Conservation (phyloP, 2,797 vertebrate genomes). For the Smutsia temminckii region DNA sequence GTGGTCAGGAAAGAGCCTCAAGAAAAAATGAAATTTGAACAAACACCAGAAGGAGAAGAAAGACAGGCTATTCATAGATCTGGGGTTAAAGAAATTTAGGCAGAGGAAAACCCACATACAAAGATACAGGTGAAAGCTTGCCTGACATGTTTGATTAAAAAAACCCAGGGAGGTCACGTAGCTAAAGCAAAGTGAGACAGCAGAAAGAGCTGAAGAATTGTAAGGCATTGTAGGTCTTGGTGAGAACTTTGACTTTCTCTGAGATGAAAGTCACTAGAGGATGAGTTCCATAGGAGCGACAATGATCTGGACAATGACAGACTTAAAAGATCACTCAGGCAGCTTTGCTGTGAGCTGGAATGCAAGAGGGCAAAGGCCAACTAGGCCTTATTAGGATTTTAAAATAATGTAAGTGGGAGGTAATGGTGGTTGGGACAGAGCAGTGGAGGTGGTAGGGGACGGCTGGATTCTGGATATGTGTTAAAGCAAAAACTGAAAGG, state of each 20-base stretch:
- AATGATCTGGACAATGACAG: neutral
- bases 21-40: neutral
- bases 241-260: neutral
- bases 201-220: neutral
- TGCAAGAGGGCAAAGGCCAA: neutral
- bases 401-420: neutral
- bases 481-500: neutral
- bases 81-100: neutral
- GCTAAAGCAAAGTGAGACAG: neutral
- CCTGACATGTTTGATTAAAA: neutral
- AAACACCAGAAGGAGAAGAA: neutral
- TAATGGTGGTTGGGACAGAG: neutral
- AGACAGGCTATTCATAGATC: neutral
- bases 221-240: neutral
- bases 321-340: neutral
- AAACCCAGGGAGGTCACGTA: neutral
- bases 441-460: neutral
- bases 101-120: neutral
- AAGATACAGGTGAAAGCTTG: neutral
- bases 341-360: neutral
- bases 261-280: neutral
- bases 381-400: fast-evolving
- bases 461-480: neutral
- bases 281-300: neutral
- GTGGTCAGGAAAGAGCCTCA: neutral